Evolutionary conservation across 2,888 invertebrate genomes (phyloP).

Genomic region (Pollenia angustigena): DNA sequence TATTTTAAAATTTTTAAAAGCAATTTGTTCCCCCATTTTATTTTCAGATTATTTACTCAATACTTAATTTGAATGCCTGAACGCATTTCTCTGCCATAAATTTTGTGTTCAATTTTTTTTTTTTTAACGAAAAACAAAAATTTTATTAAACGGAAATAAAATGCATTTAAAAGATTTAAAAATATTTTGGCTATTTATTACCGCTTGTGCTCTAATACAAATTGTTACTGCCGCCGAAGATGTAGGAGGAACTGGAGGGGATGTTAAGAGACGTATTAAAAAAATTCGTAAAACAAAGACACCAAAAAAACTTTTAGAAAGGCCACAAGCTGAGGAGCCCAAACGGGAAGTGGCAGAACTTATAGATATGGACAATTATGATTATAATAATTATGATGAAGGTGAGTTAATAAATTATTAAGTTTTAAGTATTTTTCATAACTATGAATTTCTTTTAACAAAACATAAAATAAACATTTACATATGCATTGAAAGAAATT

Average conservation of each 20-base stretch:
- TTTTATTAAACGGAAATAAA: constrained; percentile 30
- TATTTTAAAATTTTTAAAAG: neutral
- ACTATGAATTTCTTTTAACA: constrained; percentile 12
- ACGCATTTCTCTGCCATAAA: constrained; percentile 11
- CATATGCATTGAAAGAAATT: constrained; percentile 6
- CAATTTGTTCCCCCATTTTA: neutral
- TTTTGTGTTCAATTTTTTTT: constrained; percentile 33
- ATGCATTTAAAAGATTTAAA: constrained; percentile 71
- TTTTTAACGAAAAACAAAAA: constrained; percentile 1
- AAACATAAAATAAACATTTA: neutral
- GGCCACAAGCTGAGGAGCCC: constrained; percentile 78
- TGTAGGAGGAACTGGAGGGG: neutral
- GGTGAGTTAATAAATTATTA: constrained; percentile 69
- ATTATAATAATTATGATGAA: constrained; percentile 77
- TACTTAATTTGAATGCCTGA: constrained; percentile 42
- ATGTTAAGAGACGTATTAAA: constrained; percentile 59
- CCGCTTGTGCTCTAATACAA: constrained; percentile 63
- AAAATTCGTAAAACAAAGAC: constrained; percentile 64
- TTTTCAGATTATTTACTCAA: constrained; percentile 59
- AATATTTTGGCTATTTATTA: constrained; percentile 65
- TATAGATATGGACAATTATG: constrained; percentile 76
- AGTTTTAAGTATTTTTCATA: neutral
- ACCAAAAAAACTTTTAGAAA: constrained; percentile 66
- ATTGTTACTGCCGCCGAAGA: constrained; percentile 58
- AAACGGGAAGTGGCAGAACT: constrained; percentile 74